Percentiles rank a stretch among this genome's conserved stretches.
These are phyloP conservation scores for Scaptomyza caliginosa DNA, from an alignment of 2,888 invertebrate genomes.

Conservation along the genomic window DNA sequence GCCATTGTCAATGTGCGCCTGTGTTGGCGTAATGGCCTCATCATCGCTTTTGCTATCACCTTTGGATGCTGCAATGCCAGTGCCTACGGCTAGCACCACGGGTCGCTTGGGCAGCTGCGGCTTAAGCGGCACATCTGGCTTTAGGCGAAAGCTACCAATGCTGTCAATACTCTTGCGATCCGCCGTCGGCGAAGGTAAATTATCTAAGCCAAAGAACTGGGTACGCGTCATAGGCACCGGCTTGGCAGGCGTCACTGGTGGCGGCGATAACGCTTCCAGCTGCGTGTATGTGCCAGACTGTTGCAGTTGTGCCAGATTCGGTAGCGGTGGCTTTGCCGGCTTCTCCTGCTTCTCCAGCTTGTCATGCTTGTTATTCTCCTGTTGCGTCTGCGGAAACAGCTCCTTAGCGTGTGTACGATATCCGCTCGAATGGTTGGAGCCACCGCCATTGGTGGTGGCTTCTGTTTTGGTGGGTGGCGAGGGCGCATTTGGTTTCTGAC, in stretches of 20 bases:
- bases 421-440: conserved; percentile 30
- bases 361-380: conserved; percentile 31
- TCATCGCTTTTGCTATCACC: conserved; percentile 73
- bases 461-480: conserved; percentile 74
- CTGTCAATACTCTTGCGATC: conserved; percentile 81
- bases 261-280: conserved; percentile 63
- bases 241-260: conserved; percentile 72
- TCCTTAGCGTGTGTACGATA: conserved; percentile 75
- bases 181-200: conserved; percentile 77
- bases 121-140: conserved; percentile 86
- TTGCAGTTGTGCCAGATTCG: conserved; percentile 74
- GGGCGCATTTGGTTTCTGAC: conserved; percentile 78
- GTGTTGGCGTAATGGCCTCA: conserved; percentile 68
- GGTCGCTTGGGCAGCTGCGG: conserved; percentile 93
- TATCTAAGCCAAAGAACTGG: conserved; percentile 81
- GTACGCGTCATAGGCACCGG: conserved; percentile 82
- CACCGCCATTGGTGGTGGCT: conserved; percentile 50
- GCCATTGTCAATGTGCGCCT: conserved; percentile 70
- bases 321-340: conserved; percentile 79
- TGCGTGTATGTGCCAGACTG: conserved; percentile 41
- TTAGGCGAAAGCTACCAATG: conserved; percentile 73
- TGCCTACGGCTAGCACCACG: conserved; percentile 54
- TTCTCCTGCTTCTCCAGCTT: conserved; percentile 65
- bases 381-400: conserved; percentile 62
- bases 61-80: conserved; percentile 24